Evolutionary conservation across 2,113 vertebrate genomes (phyloP), one percentile per base, ranked within the genome.

Genomic region (Pluvialis apricaria): DNA sequence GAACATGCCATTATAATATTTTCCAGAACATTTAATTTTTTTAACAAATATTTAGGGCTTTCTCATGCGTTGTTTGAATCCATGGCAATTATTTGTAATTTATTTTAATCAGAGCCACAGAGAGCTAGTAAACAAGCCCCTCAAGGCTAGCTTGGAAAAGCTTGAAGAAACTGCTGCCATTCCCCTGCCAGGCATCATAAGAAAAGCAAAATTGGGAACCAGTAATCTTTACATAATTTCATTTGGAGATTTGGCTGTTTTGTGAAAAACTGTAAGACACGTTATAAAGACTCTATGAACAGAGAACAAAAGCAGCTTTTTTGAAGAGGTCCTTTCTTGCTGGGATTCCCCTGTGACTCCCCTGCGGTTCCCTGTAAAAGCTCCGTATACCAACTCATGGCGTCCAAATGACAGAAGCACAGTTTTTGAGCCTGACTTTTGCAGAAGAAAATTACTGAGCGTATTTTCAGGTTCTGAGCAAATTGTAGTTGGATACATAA

Each of bases 11-110:
- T 87, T 87, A 77, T 16, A 72, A 45, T 71, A 49, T 82, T 86
- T 97, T 92, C 70, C 70, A 93, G 81, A 95, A 87, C 32, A 54
- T 88, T 90, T 82, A 40, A 52, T 84, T 87, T 87, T 95, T 88
- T 75, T 70, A 72, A 92, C 47, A 82, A 82, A 52, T 93, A 76
- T 92, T 96, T 93, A 89, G 52, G n/a, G 13, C 19, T 82, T 57
- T 96, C 49, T 93, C 78, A 82, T 38, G 70, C 8, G 7, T 87
- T 94, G 34, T 89, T 92, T 62, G 57, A 66, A 55, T 89, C 92
- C 26, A 89, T n/a, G 36, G 44, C 49, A 87, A 87, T 92, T 70
- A 80, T 91, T 94, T 87, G 49, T 45, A 95, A 85, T 94, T 93
- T 94, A 88, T 94, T 94, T 95, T 94, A 92, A 87, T 92, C 69